Evolutionary conservation across 2,888 invertebrate genomes (phyloP), one percentile per base, ranked within the genome.

Genomic region (Scaptomyza tumidula): DNA sequence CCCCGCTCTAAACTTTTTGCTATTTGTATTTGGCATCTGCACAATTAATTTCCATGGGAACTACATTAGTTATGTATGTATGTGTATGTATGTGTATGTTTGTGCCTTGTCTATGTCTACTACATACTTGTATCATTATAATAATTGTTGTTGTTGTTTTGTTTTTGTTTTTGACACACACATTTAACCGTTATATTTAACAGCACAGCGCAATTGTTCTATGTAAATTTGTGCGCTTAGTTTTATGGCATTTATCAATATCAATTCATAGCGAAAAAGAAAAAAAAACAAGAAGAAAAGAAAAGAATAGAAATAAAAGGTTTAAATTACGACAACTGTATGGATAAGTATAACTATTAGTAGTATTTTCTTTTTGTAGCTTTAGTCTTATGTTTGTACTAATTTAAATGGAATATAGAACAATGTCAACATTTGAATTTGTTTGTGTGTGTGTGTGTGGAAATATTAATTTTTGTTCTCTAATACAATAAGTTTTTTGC

Each of bases 321-420:
- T 41, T 56, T 55, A 10, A 59, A 71, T 59, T 53, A 59, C 11
- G 58, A 56, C 49, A 67, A 71, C 54, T 58, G 41, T 71, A 27
- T 45, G 45, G 48, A 13, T 52, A 55, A 33, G 39, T 41, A 53
- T n/a, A 16, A 16, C 57, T 64, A 54, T 31, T 43, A 37, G n/a
- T n/a, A 10, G 3, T 43, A 52, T 43, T 66, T 44, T 19, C 19
- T 19, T 19, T 43, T 19, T 63, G 33, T 49, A 48, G 53, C 57
- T 60, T 64, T 67, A 73, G 68, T 79, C 64, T 72, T 74, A 72
- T 58, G 49, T 88, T 85, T 85, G 89, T 89, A 85, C 88, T 85
- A 73, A 66, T 80, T 77, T 80, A 80, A 73, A 79, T 85, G 88
- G 89, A 85, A 85, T 85, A 78, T 68, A 62, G 66, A 82, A 65